Evolutionary conservation across 2,888 invertebrate species (phyloP).

Genomic region (Drosophila neotestacea): DNA sequence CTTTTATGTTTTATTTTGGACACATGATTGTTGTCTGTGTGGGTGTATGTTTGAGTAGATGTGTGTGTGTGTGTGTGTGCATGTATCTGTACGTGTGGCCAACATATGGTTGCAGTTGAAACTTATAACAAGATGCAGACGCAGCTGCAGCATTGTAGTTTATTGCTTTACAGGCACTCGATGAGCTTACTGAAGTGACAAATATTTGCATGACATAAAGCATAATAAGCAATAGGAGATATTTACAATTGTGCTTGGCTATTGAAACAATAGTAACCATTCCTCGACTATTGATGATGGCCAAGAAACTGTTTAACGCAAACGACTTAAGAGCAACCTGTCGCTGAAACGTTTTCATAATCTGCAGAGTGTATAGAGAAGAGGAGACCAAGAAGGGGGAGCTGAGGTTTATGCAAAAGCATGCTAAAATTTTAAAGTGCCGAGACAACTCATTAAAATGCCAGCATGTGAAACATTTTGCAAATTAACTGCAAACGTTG

Average conservation of each 20-base stretch:
- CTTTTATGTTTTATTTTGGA: conserved; percentile 31
- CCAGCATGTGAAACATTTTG: conserved; percentile 71
- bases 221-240: conserved; percentile 49
- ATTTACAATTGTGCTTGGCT: conserved; percentile 11
- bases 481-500: conserved; percentile 79
- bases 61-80: conserved; percentile 20
- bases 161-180: conserved; percentile 36
- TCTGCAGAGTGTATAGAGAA: background rate
- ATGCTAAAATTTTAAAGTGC: conserved; percentile 46
- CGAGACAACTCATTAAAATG: conserved; percentile 73
- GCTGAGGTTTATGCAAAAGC: background rate
- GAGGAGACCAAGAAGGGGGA: too few relatives aligned
- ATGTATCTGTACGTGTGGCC: conserved; percentile 22
- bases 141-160: conserved; percentile 39
- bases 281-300: conserved; percentile 49
- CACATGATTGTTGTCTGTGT: conserved; percentile 3
- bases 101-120: conserved; percentile 43
- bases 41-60: conserved; percentile 19
- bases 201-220: conserved; percentile 64
- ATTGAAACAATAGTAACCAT: conserved; percentile 21
- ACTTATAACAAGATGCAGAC: conserved; percentile 40
- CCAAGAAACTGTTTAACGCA: conserved; percentile 46
- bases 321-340: conserved; percentile 48
- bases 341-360: conserved; percentile 14
- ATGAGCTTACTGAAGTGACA: conserved; percentile 51